Conservation (phyloP, 1,140 invertebrate genomes). For the Rhizoglyphus robini region DNA sequence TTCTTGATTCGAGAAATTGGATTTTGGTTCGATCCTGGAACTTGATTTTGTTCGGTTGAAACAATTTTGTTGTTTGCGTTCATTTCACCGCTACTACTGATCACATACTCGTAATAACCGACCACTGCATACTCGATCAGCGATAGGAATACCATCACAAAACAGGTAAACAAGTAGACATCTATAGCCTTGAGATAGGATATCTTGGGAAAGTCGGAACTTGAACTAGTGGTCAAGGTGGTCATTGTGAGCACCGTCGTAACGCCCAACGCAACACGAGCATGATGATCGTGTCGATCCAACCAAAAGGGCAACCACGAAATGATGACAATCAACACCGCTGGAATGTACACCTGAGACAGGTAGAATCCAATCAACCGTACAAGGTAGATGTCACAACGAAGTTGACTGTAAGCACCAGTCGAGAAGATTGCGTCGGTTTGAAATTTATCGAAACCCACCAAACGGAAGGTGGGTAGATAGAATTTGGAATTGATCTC, state of each 20-base stretch:
- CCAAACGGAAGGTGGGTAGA: background rate
- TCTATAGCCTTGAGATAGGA: slow-evolving; percentile 33
- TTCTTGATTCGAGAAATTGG: too few relatives aligned
- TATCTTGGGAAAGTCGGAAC: slow-evolving; percentile 33
- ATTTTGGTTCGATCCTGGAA: too few relatives aligned
- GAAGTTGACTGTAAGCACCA: too few relatives aligned
- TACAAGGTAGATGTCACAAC: slow-evolving; percentile 27
- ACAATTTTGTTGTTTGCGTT: too few relatives aligned
- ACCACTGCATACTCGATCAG: slow-evolving; percentile 28
- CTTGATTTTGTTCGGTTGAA: too few relatives aligned
- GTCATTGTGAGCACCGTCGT: slow-evolving; percentile 34
- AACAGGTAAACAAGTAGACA: slow-evolving; percentile 32
- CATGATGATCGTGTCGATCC: slow-evolving; percentile 30
- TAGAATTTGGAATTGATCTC: background rate
- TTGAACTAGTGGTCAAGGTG: slow-evolving; percentile 33
- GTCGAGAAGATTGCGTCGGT: too few relatives aligned
- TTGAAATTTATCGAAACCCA: background rate
- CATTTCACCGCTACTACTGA: too few relatives aligned
- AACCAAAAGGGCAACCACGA: slow-evolving; percentile 32
- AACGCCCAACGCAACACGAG: slow-evolving; percentile 32
- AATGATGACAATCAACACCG: slow-evolving; percentile 30
- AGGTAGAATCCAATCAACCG: slow-evolving; percentile 29
- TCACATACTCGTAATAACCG: slow-evolving; percentile 25
- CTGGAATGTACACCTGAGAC: slow-evolving; percentile 29
- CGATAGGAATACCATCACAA: slow-evolving; percentile 31